Evolutionary conservation across 2,888 invertebrate species (phyloP), one percentile per base, ranked within the genome.

Genomic region (Polymixis flavicincta): DNA sequence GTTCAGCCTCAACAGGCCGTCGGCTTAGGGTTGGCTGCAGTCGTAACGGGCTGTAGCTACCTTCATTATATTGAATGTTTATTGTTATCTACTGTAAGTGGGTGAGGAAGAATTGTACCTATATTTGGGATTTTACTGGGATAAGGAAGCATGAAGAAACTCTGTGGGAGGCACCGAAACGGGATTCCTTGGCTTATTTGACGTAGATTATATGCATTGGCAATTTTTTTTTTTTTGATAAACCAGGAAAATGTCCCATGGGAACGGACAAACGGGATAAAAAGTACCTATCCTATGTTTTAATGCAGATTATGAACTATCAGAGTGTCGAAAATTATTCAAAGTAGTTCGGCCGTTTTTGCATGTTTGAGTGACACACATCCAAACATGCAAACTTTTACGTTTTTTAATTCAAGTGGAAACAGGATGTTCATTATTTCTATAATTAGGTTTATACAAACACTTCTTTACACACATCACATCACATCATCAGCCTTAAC

Each of bases 1-100:
- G 85, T 67, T 86, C 84, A 86, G 86, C 88, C 78, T 71, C 78
- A 48, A 66, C 74, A 84, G 54, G 80, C 87, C 86, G 87, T 57
- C 86, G 87, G 87, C 82, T 87, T 81, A 86, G 68, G 86, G 88
- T 80, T 82, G 86, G 82, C 68, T 68, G 45, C 42, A 52, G 48
- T 42, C 42, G 19, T 57, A 17, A 25, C 45, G 9, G 13, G 60
- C 71, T 82, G 8, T 82, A 85, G 9, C 37, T 68, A 71, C 48
- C 68, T 61, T 48, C 60, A 45, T 69, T 72, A 84, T 82, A 84
- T 82, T 75, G 85, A 72, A 75, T 85, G 82, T 75, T 80, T 76
- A 82, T 70, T 59, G 71, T 50, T 55, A 0, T 25, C 37, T 37
- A 37, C 5, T 25, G 14, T 52, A 52, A 66, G 45, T 66, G n/a